Evolutionary conservation across 2,888 invertebrate species (phyloP).

Genomic region (Diaphora mendica): DNA sequence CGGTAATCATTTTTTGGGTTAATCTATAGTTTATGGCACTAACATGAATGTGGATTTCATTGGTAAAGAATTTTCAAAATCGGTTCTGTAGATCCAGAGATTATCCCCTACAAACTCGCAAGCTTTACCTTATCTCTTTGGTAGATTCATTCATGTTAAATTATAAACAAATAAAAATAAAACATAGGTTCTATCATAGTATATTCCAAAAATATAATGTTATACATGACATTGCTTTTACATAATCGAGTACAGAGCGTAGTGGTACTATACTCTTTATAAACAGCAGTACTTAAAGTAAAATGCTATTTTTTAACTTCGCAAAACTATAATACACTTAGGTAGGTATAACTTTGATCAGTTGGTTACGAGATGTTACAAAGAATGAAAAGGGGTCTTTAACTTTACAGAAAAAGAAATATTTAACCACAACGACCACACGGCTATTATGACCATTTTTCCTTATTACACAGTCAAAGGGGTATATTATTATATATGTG

Average conservation of each 20-base stretch:
- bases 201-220: conserved; percentile 85
- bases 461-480: background rate
- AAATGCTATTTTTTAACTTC: conserved; percentile 44
- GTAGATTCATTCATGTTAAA: background rate
- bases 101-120: too few relatives aligned
- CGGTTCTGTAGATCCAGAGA: too few relatives aligned
- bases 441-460: background rate
- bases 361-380: conserved; percentile 18
- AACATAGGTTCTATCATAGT: conserved; percentile 72
- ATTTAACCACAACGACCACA: too few relatives aligned
- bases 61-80: too few relatives aligned
- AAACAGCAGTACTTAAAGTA: conserved; percentile 52
- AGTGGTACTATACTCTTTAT: conserved; percentile 37
- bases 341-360: conserved; percentile 20
- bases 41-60: too few relatives aligned
- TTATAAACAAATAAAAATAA: conserved; percentile 51
- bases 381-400: too few relatives aligned
- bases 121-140: too few relatives aligned
- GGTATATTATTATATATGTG: too few relatives aligned
- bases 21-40: too few relatives aligned
- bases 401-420: too few relatives aligned
- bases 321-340: conserved; percentile 45
- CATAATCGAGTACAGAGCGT: conserved; percentile 60
- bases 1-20: too few relatives aligned
- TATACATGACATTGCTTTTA: conserved; percentile 77